Conservation (phyloP, 2,113 vertebrate species). For the Narcine bancroftii region DNA sequence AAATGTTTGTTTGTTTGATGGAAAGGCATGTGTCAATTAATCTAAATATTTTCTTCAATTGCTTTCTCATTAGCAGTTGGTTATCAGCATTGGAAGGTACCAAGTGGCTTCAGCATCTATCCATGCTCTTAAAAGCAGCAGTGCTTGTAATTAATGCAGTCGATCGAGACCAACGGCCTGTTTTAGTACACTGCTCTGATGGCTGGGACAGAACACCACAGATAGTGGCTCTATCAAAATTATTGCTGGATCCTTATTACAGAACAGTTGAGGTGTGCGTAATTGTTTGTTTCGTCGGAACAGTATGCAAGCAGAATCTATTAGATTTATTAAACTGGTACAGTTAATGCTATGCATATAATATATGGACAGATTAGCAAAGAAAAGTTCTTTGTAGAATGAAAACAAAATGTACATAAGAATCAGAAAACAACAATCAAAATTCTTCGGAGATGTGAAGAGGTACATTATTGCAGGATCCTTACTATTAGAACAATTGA, state of each 20-base stretch:
- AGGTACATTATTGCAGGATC: no score
- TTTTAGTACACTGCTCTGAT: conserved; percentile 92
- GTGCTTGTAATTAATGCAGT: conserved; percentile 83
- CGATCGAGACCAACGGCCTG: conserved; percentile 81
- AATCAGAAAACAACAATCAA: no score
- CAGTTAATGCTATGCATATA: no score
- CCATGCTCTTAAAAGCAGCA: conserved; percentile 82
- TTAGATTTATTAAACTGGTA: not conserved
- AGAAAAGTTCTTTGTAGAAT: no score
- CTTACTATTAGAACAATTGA: no score
- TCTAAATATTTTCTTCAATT: conserved; percentile 22
- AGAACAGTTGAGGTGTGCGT: conserved; percentile 81
- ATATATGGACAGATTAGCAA: no score
- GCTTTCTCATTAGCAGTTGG: conserved; percentile 66
- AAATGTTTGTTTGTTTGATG: not conserved
- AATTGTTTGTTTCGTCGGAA: not conserved
- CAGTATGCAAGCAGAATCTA: not conserved
- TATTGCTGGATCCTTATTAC: conserved; percentile 91
- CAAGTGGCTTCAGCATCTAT: conserved; percentile 94
- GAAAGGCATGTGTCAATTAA: not conserved
- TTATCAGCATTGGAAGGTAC: conserved; percentile 92
- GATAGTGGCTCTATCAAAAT: conserved; percentile 87
- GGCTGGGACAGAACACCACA: conserved; percentile 97
- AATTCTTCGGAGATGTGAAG: no score
- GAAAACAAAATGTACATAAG: no score